phyloP scores from a whole-genome alignment of 2,797 vertebrate genomes.

The Myiotriccus ornatus region DNA sequence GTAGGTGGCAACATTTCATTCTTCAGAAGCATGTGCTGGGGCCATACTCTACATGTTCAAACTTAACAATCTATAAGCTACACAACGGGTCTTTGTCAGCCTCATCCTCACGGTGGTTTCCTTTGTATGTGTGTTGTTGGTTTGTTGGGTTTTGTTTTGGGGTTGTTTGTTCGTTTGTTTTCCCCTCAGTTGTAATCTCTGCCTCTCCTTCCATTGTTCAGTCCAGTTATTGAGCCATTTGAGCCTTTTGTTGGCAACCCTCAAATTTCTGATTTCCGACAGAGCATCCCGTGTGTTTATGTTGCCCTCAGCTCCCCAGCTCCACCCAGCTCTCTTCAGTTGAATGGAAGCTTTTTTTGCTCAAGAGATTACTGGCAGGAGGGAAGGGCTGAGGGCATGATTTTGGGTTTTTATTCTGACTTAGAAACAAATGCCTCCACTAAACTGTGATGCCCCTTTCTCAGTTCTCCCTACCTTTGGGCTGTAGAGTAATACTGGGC shows the following conservation, averaged over 20 bases:
- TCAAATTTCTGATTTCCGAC: background rate
- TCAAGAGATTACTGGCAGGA: no score
- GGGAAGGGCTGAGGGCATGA: no score
- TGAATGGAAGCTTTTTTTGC: no score
- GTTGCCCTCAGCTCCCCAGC: background rate
- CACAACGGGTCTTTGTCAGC: constrained; percentile 68
- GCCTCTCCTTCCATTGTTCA: constrained; percentile 13
- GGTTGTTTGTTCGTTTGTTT: background rate
- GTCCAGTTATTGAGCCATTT: constrained; percentile 61
- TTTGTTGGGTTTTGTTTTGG: background rate
- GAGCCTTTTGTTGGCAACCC: constrained; percentile 14
- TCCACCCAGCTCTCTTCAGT: background rate
- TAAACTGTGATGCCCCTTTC: constrained; percentile 58
- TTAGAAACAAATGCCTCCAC: no score
- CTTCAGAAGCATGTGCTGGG: constrained; percentile 69
- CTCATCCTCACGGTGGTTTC: constrained; percentile 47
- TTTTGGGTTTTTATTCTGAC: no score
- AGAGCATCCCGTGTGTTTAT: background rate
- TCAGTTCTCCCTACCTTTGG: constrained; percentile 13
- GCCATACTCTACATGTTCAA: constrained; percentile 69
- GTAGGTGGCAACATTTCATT: constrained; percentile 71
- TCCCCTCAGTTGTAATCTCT: background rate
- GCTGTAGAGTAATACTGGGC: constrained; percentile 58
- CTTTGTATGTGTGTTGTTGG: background rate
- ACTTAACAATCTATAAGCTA: constrained; percentile 70